phyloP scores from a whole-genome alignment of 2,113 vertebrate species.

The Ageneiosus marmoratus region DNA sequence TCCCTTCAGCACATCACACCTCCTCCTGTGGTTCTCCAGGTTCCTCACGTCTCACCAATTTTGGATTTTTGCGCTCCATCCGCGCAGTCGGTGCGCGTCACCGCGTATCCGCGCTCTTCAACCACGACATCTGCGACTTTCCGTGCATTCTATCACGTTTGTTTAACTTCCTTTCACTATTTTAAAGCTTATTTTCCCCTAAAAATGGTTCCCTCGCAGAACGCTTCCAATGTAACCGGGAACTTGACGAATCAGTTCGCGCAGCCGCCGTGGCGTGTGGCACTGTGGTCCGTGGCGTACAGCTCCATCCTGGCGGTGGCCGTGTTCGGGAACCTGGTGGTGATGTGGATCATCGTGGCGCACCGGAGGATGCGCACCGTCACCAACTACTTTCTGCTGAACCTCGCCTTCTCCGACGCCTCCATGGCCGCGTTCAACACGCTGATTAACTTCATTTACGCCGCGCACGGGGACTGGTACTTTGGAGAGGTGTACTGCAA shows the following conservation, averaged over 20 bases:
- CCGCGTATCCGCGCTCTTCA: background rate
- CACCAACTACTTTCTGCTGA: conserved; percentile 93
- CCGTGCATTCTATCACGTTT: background rate
- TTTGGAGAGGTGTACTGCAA: conserved; percentile 93
- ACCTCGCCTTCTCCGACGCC: conserved; percentile 93
- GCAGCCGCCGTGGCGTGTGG: conserved; percentile 92
- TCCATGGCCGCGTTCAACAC: conserved; percentile 96
- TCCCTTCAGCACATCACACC: background rate
- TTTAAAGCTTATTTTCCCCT: too few relatives aligned
- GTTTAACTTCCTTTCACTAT: background rate
- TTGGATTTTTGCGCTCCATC: background rate
- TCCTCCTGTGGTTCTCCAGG: background rate
- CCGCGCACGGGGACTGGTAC: conserved; percentile 92
- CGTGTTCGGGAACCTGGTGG: conserved; percentile 90
- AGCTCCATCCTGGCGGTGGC: conserved; percentile 87
- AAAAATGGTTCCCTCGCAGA: conserved; percentile 47
- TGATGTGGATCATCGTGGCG: conserved; percentile 97
- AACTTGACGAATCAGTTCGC: conserved; percentile 88
- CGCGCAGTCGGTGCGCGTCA: background rate
- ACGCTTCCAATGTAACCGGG: conserved; percentile 66
- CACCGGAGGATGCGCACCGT: conserved; percentile 96
- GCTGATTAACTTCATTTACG: conserved; percentile 92
- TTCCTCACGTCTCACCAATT: background rate
- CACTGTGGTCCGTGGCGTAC: conserved; percentile 92
- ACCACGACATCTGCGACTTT: background rate